Conservation (phyloP, 2,888 invertebrate species). For the Pteria penguin region DNA sequence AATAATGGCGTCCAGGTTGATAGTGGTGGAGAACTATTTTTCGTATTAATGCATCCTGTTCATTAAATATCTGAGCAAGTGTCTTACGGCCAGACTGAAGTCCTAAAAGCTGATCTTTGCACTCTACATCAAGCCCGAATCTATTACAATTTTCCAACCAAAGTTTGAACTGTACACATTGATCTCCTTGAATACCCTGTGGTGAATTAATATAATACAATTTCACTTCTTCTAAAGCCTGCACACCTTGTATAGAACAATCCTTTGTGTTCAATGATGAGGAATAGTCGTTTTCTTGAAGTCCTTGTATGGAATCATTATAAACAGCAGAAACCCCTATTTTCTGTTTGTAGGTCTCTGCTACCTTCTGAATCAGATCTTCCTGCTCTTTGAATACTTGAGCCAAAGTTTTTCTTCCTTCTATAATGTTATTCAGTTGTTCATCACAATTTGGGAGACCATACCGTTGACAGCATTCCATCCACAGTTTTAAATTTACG, state of each 20-base stretch:
- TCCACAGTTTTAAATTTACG: slow-evolving; percentile 71
- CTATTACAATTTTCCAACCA: slow-evolving; percentile 75
- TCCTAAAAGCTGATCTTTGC: slow-evolving; percentile 62
- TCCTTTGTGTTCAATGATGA: slow-evolving; percentile 38
- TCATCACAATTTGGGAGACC: slow-evolving; percentile 69
- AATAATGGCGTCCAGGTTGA: slow-evolving; percentile 52
- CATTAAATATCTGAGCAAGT: slow-evolving; percentile 69
- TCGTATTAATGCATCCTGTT: slow-evolving; percentile 70
- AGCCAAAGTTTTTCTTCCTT: slow-evolving; percentile 70
- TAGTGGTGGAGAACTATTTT: slow-evolving; percentile 57
- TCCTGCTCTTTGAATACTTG: slow-evolving; percentile 75
- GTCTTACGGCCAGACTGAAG: slow-evolving; percentile 64
- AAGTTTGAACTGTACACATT: slow-evolving; percentile 69
- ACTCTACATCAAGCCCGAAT: slow-evolving; percentile 65
- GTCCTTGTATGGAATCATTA: slow-evolving; percentile 39
- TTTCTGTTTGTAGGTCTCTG: slow-evolving; percentile 51
- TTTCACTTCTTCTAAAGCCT: not conserved
- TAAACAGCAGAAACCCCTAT: not conserved
- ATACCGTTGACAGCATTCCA: slow-evolving; percentile 73
- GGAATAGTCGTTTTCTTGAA: slow-evolving; percentile 44
- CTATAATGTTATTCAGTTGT: slow-evolving; percentile 60
- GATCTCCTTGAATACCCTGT: slow-evolving; percentile 76
- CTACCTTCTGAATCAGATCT: slow-evolving; percentile 63
- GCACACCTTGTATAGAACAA: slow-evolving; percentile 1
- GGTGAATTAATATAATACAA: slow-evolving; percentile 52